These are phyloP conservation scores for Drosophila paranaensis DNA, from an alignment of 2,888 invertebrate genomes.

Conservation along the genomic window DNA sequence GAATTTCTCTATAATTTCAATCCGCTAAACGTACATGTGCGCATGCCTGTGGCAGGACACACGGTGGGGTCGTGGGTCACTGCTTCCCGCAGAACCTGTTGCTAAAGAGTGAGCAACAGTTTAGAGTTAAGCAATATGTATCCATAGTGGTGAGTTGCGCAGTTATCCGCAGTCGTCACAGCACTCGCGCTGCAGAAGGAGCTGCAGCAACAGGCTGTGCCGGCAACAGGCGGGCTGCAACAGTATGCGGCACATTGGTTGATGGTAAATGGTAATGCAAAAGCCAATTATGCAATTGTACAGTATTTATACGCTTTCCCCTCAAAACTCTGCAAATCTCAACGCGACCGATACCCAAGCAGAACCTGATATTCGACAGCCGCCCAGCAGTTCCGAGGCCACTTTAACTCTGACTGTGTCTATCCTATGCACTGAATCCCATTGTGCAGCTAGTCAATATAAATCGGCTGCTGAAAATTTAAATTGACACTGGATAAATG, in stretches of 20 bases:
- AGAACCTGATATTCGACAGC: background rate
- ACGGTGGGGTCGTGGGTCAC: slow-evolving; percentile 17
- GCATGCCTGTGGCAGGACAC: slow-evolving; percentile 35
- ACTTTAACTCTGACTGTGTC: background rate
- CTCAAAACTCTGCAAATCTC: background rate
- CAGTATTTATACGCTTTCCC: background rate
- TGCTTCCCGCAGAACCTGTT: slow-evolving; percentile 73
- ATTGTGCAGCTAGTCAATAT: background rate
- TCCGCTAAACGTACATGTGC: slow-evolving; percentile 23
- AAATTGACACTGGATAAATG: background rate
- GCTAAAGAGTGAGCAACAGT: slow-evolving; percentile 82
- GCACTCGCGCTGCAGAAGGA: slow-evolving; percentile 1
- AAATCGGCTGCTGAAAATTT: background rate
- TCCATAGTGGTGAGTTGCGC: slow-evolving; percentile 60
- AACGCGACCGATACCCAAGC: background rate
- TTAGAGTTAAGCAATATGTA: slow-evolving; percentile 50
- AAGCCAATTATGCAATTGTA: slow-evolving; percentile 4
- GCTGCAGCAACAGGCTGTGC: slow-evolving; percentile 73
- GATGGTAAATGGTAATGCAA: slow-evolving; percentile 1
- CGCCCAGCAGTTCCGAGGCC: too few relatives aligned
- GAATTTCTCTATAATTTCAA: slow-evolving; percentile 15
- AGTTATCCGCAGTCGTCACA: slow-evolving; percentile 43
- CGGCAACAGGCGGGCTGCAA: slow-evolving; percentile 44
- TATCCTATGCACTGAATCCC: background rate
- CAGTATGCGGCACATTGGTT: slow-evolving; percentile 32